A percentile compares a stretch with the other conserved stretches of the same genome.
Conservation (phyloP, 2,113 vertebrate genomes). For the Hippolais icterina region DNA sequence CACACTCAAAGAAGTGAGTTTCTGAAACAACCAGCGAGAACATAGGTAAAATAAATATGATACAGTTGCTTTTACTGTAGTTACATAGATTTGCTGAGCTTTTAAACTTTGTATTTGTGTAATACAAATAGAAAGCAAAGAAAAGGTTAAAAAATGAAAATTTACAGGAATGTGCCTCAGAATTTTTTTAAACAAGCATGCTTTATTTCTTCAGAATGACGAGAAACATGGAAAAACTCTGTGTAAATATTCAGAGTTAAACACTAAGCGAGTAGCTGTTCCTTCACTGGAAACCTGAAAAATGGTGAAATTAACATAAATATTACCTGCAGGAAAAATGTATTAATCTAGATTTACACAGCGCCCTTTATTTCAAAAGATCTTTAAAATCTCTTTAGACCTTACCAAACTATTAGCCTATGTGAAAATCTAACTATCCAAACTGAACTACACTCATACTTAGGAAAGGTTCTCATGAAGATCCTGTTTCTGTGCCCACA, state of each 20-base stretch:
- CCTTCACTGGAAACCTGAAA: neutral
- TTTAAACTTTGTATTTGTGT: neutral
- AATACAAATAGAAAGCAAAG: neutral
- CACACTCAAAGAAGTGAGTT: neutral
- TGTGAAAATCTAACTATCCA: neutral
- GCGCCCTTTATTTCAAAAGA: neutral
- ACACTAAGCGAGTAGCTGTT: neutral
- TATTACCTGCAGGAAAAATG: neutral
- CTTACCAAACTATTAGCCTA: neutral
- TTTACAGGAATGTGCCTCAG: neutral
- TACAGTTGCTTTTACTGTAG: neutral
- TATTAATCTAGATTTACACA: neutral
- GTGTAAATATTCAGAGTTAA: neutral
- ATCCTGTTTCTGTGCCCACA: neutral
- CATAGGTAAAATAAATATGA: neutral
- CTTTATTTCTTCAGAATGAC: conserved; percentile 15
- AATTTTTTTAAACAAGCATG: conserved; percentile 2
- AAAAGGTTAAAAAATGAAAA: conserved; percentile 27
- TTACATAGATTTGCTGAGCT: neutral
- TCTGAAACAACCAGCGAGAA: neutral
- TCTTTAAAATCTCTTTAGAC: neutral
- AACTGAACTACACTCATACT: neutral
- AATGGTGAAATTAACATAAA: neutral
- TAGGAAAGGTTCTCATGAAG: neutral
- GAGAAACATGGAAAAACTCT: neutral